These are phyloP conservation scores for Mionectes olivaceus DNA, from an alignment of 2,797 vertebrate genomes.

Conservation along the genomic window DNA sequence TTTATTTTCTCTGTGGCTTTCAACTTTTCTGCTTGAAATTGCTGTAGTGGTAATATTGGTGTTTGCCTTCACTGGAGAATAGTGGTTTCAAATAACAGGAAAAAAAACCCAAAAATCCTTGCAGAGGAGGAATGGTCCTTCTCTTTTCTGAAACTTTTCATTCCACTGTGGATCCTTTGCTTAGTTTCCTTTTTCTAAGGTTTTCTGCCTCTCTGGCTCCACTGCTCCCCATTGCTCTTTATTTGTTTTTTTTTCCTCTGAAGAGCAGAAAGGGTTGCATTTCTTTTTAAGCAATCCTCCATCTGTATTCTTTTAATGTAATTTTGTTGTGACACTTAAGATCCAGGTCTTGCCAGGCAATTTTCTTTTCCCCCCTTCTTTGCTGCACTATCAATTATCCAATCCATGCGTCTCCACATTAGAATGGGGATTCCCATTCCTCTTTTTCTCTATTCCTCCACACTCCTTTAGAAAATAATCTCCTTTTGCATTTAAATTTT, in stretches of 20 bases:
- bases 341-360: slow-evolving; percentile 72
- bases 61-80: slow-evolving; percentile 51
- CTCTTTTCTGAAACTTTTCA: slow-evolving; percentile 78
- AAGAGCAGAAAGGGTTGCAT: slow-evolving; percentile 14
- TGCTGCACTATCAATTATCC: slow-evolving; percentile 70
- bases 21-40: slow-evolving; percentile 75
- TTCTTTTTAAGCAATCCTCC: slow-evolving; percentile 57
- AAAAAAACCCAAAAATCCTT: not conserved
- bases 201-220: slow-evolving; percentile 67
- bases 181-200: slow-evolving; percentile 65
- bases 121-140: slow-evolving; percentile 51
- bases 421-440: slow-evolving; percentile 75
- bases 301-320: slow-evolving; percentile 51
- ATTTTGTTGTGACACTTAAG: slow-evolving; percentile 64
- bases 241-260: slow-evolving; percentile 40
- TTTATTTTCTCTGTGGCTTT: slow-evolving; percentile 63
- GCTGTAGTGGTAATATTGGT: slow-evolving; percentile 51
- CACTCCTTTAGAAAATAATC: not conserved
- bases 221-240: slow-evolving; percentile 63
- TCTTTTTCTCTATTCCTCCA: slow-evolving; percentile 18
- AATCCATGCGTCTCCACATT: slow-evolving; percentile 59
- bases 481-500: not conserved
- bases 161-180: slow-evolving; percentile 70
- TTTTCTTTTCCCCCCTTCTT: slow-evolving; percentile 51
- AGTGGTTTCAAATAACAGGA: not conserved